phyloP scores from a whole-genome alignment of 2,888 invertebrate genomes.

The Hyppa rectilinea region DNA sequence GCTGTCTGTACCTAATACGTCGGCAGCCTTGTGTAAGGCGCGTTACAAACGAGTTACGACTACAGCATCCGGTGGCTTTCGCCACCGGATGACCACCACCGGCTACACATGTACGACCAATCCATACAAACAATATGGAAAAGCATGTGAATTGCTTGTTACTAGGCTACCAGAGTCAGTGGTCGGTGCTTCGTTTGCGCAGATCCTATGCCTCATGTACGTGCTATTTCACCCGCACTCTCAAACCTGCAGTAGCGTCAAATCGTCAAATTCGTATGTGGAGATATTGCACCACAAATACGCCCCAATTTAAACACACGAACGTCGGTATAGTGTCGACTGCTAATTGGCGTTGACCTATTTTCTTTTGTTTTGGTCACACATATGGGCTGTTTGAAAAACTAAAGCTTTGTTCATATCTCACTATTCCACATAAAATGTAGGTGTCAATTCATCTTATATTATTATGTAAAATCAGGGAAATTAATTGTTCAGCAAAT shows the following conservation, averaged over 20 bases:
- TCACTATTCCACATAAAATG: neutral
- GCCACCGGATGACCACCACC: no score
- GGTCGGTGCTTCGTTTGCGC: no score
- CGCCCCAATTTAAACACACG: neutral
- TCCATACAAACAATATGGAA: no score
- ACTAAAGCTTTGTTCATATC: neutral
- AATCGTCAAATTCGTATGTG: neutral
- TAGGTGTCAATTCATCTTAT: neutral
- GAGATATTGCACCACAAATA: constrained; percentile 4
- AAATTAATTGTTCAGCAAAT: neutral
- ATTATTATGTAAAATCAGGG: neutral
- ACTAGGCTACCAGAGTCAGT: no score
- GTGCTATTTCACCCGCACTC: neutral
- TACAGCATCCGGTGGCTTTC: no score
- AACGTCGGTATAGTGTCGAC: constrained; percentile 1
- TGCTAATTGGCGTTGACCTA: constrained; percentile 39
- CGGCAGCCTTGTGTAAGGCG: neutral
- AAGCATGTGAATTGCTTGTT: no score
- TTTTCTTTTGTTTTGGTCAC: constrained; percentile 16
- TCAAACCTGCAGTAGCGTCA: neutral
- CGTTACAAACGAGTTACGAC: no score
- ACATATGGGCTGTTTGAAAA: constrained; percentile 1
- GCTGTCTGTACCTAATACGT: neutral
- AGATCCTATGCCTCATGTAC: no score
- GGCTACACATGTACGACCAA: no score